These are phyloP conservation scores for Chymomyza amoena DNA, from an alignment of 2,888 invertebrate genomes.

Conservation along the genomic window DNA sequence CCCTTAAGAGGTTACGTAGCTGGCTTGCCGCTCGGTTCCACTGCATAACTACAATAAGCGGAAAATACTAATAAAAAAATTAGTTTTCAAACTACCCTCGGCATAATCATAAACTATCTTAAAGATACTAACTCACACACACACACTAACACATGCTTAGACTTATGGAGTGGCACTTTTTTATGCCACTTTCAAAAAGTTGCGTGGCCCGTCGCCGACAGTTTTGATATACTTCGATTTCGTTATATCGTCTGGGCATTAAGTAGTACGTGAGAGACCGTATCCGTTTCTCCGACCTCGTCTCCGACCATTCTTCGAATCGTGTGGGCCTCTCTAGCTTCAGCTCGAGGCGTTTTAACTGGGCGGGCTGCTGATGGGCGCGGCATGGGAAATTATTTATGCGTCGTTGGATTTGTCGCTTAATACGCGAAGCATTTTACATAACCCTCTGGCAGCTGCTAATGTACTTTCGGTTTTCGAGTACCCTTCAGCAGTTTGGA, in stretches of 20 bases:
- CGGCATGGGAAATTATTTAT: constrained; percentile 42
- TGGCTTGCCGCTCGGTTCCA: no score
- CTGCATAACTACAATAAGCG: no score
- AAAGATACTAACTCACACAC: background rate
- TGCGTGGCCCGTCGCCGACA: constrained; percentile 17
- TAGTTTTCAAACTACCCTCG: no score
- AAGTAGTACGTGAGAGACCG: background rate
- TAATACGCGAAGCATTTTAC: constrained; percentile 33
- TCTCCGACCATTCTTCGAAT: background rate
- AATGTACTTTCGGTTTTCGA: background rate
- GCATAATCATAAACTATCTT: background rate
- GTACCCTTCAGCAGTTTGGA: background rate
- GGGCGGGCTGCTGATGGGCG: constrained; percentile 1
- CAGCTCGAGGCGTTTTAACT: background rate
- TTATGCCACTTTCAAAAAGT: background rate
- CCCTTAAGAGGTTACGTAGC: no score
- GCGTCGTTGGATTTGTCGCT: constrained; percentile 48
- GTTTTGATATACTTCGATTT: background rate
- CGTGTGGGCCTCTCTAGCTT: background rate
- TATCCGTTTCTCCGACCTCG: background rate
- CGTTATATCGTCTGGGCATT: background rate
- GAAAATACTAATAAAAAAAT: no score
- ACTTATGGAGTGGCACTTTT: background rate
- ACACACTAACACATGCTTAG: background rate
- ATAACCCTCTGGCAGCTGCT: constrained; percentile 33